Percentiles rank a stretch among this genome's conserved stretches.
These are phyloP conservation scores for Sebastes cheni DNA, from an alignment of 2,797 vertebrate species.

Conservation along the genomic window DNA sequence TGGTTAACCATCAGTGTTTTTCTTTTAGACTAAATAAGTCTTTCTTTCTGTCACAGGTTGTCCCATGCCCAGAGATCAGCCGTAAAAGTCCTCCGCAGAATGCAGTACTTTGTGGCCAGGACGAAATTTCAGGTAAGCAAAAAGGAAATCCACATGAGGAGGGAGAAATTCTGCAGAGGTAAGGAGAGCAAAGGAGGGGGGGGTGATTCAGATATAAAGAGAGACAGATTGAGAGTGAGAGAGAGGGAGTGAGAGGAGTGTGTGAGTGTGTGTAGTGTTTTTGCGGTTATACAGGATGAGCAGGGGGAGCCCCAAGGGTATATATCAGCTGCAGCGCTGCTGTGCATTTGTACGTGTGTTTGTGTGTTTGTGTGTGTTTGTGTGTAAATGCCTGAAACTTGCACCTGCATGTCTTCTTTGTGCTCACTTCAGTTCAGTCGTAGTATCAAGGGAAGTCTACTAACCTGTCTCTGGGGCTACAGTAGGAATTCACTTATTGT, in stretches of 20 bases:
- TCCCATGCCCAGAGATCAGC: conserved; percentile 87
- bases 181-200: neutral
- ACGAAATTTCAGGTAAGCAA: conserved; percentile 91
- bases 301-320: conserved; percentile 32
- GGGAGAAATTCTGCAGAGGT: neutral
- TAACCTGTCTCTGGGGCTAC: conserved; percentile 52
- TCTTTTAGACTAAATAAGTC: conserved; percentile 8
- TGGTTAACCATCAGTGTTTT: neutral
- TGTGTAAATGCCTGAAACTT: conserved; percentile 64
- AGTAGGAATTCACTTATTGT: conserved; percentile 52
- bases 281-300: conserved; percentile 50
- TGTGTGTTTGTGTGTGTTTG: conserved; percentile 30
- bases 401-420: conserved; percentile 70
- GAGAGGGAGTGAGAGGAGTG: conserved; percentile 29
- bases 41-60: conserved; percentile 78
- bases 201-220: conserved; percentile 3
- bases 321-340: conserved; percentile 47
- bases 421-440: conserved; percentile 51
- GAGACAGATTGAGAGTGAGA: conserved; percentile 20
- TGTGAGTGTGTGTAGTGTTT: neutral
- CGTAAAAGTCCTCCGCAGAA: conserved; percentile 89
- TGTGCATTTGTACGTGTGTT: conserved; percentile 29
- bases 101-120: conserved; percentile 92
- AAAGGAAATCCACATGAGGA: conserved; percentile 4
- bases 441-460: conserved; percentile 61